Percentiles rank a stretch among this genome's conserved stretches.
Evolutionary conservation across 92 coral and sea anemone genomes (phyloP).

Genomic region (Actinostola sp.): DNA sequence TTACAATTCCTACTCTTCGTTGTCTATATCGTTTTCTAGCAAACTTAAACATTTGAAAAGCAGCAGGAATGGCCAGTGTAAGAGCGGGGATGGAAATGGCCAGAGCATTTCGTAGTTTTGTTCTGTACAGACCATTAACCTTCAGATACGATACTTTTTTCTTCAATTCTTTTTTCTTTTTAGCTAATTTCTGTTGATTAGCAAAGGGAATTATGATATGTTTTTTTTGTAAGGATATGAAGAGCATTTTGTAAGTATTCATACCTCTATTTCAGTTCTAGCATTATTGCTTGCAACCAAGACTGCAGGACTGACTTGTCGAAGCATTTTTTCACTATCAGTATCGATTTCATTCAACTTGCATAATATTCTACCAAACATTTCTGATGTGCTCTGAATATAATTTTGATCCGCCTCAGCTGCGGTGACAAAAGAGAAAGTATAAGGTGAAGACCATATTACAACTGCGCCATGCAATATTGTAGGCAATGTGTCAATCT

Average conservation of each 20-base stretch:
- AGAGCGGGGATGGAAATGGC: background rate
- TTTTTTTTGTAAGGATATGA: too few species aligned
- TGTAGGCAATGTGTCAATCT: too few species aligned
- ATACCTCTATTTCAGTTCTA: background rate
- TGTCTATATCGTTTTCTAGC: conserved; percentile 4
- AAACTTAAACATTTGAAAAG: background rate
- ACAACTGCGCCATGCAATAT: background rate
- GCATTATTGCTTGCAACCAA: background rate
- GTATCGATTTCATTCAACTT: conserved; percentile 6
- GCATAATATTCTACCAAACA: background rate
- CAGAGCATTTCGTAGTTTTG: background rate
- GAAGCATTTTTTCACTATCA: background rate
- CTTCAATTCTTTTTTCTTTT: background rate
- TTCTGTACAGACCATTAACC: background rate
- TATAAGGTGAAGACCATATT: background rate
- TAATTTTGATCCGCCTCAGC: conserved; percentile 7
- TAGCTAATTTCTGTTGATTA: background rate
- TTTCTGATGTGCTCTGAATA: background rate
- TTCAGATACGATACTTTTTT: background rate
- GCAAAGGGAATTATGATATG: too few species aligned
- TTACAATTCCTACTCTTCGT: background rate
- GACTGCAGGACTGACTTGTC: background rate
- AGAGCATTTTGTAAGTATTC: too few species aligned
- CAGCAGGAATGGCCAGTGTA: conserved; percentile 20
- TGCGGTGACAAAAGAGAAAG: too few species aligned